Base-by-base conservation (phyloP, 2,888 invertebrate genomes). In the Meganola albula region DNA sequence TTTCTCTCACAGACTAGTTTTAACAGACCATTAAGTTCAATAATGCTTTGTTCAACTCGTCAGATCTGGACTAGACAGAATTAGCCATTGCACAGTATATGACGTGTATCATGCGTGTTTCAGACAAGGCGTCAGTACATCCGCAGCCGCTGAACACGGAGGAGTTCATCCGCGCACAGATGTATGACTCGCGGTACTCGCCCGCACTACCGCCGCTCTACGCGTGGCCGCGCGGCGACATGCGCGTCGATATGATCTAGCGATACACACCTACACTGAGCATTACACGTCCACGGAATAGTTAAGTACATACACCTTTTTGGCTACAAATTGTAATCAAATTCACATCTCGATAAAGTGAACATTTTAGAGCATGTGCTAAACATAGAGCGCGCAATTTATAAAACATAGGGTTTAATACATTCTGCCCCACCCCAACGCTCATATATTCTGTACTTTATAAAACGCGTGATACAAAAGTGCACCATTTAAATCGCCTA, bases 111-210 rank as follows among this genome's bases (percentile, higher is more conserved):
- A n/a, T n/a, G n/a, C n/a, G 14, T 39, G 6, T 20, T 31, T 5
- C 74, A 94, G 94, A 89, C 25, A 87, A 92, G 51, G 95, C 95
- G 24, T 90, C 92, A n/a, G 90, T 94, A 6, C 87, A 84, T 58
- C 96, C 95, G 2, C 90, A 93, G 71, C 96, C 96, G 0, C 62
- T 86, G 31, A 89, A 95, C 72, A 90, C 90, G 62, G 87, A 90
- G 56, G 88, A 85, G 42, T 96, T 93, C 67, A 90, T 96, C 55
- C 90, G 90, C 63, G 91, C 92, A 14, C 94, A 95, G 78, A 90
- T 93, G 87, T 96, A 95, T 77, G 91, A 93, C 68, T 88, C 90
- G 41, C 82, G 77, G 27, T 95, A 95, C 74, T 59, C 83, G 40
- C 70, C 90, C 29, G 91, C 93, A 14, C 56, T 93, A 57, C 95